These are phyloP conservation scores for Mesoligia furuncula DNA, from an alignment of 2,888 invertebrate species.

Conservation along the genomic window DNA sequence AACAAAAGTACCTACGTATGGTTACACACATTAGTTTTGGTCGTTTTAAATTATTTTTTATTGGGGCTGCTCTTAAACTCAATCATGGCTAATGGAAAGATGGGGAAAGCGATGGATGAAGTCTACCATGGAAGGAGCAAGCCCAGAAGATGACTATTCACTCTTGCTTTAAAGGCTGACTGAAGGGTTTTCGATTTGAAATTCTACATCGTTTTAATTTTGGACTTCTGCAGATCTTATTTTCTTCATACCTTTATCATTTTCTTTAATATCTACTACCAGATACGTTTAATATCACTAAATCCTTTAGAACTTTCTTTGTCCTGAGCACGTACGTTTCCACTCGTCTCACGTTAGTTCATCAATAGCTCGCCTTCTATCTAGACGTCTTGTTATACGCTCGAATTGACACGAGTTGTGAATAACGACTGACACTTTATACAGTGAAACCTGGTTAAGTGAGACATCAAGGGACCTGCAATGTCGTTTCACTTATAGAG, in stretches of 20 bases:
- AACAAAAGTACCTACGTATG: too few species aligned
- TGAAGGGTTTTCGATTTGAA: neutral
- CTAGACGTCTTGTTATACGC: neutral
- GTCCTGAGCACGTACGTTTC: slow-evolving; percentile 3
- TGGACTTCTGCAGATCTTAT: neutral
- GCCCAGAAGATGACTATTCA: neutral
- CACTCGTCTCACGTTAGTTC: neutral
- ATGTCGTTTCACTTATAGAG: too few species aligned
- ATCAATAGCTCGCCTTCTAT: slow-evolving; percentile 7
- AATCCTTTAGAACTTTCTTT: neutral
- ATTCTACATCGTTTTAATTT: neutral
- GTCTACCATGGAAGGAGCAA: neutral
- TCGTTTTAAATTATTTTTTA: neutral
- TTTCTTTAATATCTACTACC: neutral
- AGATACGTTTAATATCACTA: neutral
- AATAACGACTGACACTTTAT: neutral
- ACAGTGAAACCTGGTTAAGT: too few species aligned
- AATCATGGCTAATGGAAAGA: neutral
- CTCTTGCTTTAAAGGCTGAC: neutral
- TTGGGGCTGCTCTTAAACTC: neutral
- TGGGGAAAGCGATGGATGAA: neutral
- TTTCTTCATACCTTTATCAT: neutral
- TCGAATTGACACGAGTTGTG: neutral
- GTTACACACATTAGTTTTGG: too few species aligned
- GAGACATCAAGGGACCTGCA: too few species aligned